Conservation (phyloP, 2,888 invertebrate genomes). For the Drosophila koepferae region DNA sequence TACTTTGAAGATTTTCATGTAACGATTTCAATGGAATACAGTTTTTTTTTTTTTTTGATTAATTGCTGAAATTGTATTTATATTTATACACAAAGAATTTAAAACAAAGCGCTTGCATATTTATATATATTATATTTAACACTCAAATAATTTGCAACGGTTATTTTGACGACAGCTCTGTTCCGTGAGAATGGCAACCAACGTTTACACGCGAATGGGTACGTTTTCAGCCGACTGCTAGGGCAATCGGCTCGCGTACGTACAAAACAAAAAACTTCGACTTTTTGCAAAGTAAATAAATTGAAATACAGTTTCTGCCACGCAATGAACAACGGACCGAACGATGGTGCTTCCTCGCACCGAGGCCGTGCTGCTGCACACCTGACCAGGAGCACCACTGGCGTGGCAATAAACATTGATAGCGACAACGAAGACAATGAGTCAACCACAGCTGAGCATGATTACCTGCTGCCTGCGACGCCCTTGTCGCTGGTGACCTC, state of each 20-base stretch:
- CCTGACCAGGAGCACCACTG: conserved; percentile 7
- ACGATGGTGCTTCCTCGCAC: conserved; percentile 51
- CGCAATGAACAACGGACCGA: conserved; percentile 66
- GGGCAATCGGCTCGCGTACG: conserved; percentile 37
- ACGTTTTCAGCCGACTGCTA: conserved; percentile 37
- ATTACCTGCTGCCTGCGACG: conserved; percentile 61
- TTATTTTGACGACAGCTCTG: background rate
- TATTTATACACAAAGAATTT: background rate
- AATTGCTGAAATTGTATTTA: background rate
- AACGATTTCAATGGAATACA: background rate
- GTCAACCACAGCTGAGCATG: conserved; percentile 73
- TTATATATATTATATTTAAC: background rate
- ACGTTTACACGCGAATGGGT: conserved; percentile 39
- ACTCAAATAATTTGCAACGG: background rate
- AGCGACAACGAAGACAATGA: conserved; percentile 70
- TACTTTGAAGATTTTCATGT: too few species aligned
- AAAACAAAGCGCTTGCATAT: background rate
- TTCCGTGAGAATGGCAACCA: background rate
- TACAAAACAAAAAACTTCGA: conserved; percentile 37
- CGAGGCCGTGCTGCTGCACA: conserved; percentile 37
- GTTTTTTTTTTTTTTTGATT: too few species aligned
- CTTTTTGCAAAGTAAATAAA: conserved; percentile 35
- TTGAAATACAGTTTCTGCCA: conserved; percentile 3
- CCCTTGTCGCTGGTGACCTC: conserved; percentile 51
- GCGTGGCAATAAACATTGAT: conserved; percentile 45